Conservation (phyloP, 2,797 vertebrate species). For the Sebastes matsubarae region DNA sequence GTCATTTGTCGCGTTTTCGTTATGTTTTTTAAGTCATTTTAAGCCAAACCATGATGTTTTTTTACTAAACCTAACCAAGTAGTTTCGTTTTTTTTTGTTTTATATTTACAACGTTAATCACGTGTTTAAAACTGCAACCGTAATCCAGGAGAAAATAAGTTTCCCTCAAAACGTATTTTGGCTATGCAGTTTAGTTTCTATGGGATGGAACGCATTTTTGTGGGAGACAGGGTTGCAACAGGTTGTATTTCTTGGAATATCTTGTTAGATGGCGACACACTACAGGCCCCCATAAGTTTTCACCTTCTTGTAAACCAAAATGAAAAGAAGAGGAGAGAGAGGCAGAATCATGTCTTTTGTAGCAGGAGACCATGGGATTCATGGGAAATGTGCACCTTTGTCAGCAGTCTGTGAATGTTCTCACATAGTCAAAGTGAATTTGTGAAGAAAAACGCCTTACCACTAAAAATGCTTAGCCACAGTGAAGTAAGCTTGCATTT, state of each 20-base stretch:
- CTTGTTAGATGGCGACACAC: neutral
- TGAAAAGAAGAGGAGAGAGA: neutral
- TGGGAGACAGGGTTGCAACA: no score
- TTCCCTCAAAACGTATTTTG: no score
- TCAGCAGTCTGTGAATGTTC: conserved; percentile 45
- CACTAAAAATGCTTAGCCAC: neutral
- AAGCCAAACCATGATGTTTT: no score
- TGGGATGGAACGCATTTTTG: accelerated
- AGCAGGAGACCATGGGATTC: neutral
- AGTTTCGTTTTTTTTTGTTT: no score
- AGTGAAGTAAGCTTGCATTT: neutral
- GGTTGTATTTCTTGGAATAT: neutral
- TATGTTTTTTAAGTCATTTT: accelerated
- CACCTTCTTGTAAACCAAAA: neutral
- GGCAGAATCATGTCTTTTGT: neutral
- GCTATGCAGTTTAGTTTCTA: no score
- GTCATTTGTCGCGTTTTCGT: no score
- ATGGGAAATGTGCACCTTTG: conserved; percentile 31
- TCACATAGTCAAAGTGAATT: conserved; percentile 26
- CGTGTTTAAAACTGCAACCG: no score
- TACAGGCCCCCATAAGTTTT: neutral
- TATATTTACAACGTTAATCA: no score
- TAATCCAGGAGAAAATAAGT: no score
- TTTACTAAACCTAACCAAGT: no score
- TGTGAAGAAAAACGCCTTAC: neutral